Evolutionary conservation across 1,140 invertebrate species (phyloP).

Genomic region (Musca vetustissima): DNA sequence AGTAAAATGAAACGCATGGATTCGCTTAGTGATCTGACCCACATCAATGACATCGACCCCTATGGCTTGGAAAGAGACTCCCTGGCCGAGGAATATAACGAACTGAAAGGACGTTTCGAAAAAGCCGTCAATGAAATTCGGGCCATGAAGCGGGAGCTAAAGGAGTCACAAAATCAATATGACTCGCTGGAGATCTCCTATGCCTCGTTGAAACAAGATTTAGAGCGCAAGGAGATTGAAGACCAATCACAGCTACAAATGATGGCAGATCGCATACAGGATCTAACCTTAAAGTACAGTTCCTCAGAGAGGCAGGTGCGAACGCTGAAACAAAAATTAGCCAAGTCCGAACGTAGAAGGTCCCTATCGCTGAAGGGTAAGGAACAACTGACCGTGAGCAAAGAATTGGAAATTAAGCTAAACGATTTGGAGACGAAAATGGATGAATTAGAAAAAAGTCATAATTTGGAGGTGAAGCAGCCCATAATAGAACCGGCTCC

Average conservation of each 20-base stretch:
- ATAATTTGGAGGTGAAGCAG: constrained; percentile 9
- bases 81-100: constrained; percentile 77
- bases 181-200: constrained; percentile 78
- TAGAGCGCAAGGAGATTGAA: constrained; percentile 67
- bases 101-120: constrained; percentile 74
- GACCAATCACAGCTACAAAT: constrained; percentile 74
- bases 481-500: neutral
- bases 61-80: constrained; percentile 74
- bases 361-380: constrained; percentile 79
- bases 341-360: constrained; percentile 76
- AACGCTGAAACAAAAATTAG: constrained; percentile 75
- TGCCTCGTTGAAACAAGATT: constrained; percentile 72
- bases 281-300: constrained; percentile 78
- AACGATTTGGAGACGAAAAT: constrained; percentile 78
- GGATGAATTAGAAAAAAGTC: constrained; percentile 61
- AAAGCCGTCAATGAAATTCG: constrained; percentile 81
- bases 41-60: constrained; percentile 75
- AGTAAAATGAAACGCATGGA: constrained; percentile 69
- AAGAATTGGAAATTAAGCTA: constrained; percentile 82
- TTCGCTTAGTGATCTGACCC: constrained; percentile 78
- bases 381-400: constrained; percentile 76
- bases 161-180: constrained; percentile 76
- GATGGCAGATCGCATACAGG: constrained; percentile 82
- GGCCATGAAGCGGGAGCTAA: constrained; percentile 77
- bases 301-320: constrained; percentile 81